Evolutionary conservation across 1,140 invertebrate species (phyloP).

Genomic region (Drosophila ohnishii): DNA sequence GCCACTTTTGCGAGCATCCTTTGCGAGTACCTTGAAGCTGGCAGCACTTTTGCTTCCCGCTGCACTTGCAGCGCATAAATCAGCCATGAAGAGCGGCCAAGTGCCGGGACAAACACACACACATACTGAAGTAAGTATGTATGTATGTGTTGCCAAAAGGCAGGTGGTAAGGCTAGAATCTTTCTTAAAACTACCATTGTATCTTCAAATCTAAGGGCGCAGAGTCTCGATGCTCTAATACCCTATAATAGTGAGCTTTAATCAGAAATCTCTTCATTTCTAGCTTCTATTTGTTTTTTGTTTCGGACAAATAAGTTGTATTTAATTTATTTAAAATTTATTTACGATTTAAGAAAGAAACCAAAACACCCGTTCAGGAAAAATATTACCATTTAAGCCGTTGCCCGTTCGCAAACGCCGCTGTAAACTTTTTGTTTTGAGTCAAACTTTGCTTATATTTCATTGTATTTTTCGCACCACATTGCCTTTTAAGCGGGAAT

Average conservation of each 20-base stretch:
- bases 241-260: background rate
- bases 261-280: too few relatives aligned
- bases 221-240: background rate
- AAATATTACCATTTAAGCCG: slow-evolving; percentile 14
- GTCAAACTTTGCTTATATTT: slow-evolving; percentile 69
- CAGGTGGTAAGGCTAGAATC: slow-evolving; percentile 39
- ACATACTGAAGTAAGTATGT: background rate
- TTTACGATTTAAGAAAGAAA: background rate
- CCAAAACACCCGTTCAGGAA: background rate
- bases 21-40: slow-evolving; percentile 44
- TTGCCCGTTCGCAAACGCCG: background rate
- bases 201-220: background rate
- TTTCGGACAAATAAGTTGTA: too few relatives aligned
- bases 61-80: slow-evolving; percentile 71
- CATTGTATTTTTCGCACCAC: slow-evolving; percentile 63
- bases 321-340: background rate
- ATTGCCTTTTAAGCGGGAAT: slow-evolving; percentile 59
- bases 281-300: too few relatives aligned
- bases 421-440: slow-evolving; percentile 58
- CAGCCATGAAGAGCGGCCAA: slow-evolving; percentile 67
- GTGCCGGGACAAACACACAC: slow-evolving; percentile 46
- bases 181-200: slow-evolving; percentile 15
- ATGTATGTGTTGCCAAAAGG: slow-evolving; percentile 25
- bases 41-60: slow-evolving; percentile 37
- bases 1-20: slow-evolving; percentile 46